Evolutionary conservation across 2,888 invertebrate species (phyloP).

Genomic region (Thalpophila matura): DNA sequence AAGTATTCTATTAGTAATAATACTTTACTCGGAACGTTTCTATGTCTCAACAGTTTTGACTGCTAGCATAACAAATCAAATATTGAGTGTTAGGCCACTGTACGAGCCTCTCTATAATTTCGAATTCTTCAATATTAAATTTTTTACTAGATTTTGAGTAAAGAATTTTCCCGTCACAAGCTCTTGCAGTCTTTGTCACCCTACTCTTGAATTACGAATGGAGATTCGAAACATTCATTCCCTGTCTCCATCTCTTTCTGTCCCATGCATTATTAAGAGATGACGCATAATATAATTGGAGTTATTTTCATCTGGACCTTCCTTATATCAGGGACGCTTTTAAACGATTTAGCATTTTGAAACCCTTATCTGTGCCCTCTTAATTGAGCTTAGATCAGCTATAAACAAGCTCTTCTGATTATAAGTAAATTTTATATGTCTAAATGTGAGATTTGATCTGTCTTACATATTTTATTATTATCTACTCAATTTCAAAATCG

Average conservation of each 20-base stretch:
- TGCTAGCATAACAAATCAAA: neutral
- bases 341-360: conserved; percentile 73
- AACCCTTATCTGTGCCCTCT: conserved; percentile 67
- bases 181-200: conserved; percentile 13
- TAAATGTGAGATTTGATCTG: no score
- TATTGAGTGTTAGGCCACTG: neutral
- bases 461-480: no score
- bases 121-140: neutral
- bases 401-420: neutral
- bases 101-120: neutral
- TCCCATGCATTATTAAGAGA: conserved; percentile 66
- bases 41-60: no score
- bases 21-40: no score
- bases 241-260: conserved; percentile 67
- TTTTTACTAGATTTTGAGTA: neutral
- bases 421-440: neutral
- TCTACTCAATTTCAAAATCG: no score
- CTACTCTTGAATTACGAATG: conserved; percentile 76
- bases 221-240: conserved; percentile 72
- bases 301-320: conserved; percentile 69
- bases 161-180: neutral
- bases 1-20: no score
- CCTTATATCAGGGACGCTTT: conserved; percentile 71
- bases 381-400: conserved; percentile 72
- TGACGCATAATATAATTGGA: conserved; percentile 69